Evolutionary conservation across 2,888 invertebrate genomes (phyloP), one percentile per base, ranked within the genome.

Genomic region (Mesorhabditis sp.): DNA sequence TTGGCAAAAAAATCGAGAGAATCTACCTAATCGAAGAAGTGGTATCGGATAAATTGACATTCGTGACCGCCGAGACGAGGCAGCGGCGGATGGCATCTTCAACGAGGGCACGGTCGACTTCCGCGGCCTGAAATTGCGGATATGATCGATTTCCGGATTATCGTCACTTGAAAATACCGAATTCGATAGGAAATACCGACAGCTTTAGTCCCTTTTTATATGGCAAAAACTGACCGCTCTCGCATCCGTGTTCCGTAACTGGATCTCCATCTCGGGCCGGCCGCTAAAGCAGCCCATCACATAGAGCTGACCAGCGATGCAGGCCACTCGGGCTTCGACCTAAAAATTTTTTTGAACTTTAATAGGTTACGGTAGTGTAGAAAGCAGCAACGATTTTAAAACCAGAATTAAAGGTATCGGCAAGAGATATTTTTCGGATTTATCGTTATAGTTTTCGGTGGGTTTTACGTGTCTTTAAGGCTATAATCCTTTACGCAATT

Each of bases 61-160:
- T 85, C 5, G 84, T 80, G 62, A 85, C 85, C 5, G 84, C 83
- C 28, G 83, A 82, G 50, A 82, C 67, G 43, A 85, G 69, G 75
- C 86, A 87, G 78, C 80, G 84, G 80, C 79, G 86, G 81, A 76
- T 86, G 79, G 77, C 85, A 74, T 82, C 87, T 81, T 75, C 87
- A 77, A 73, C 86, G 64, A 78, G 70, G 4, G 73, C 72, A 15
- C 74, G 73, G 28, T 76, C 75, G 6, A 78, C 74, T 70, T 74
- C 72, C 4, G 71, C 68, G 43, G 74, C 74, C 73, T 73, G 50
- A 68, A 73, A 44, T 7, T 43, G 44, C 58, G 28, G 28, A 28
- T 28, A 28, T 1, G 28, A 28, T 28, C 28, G 28, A 2, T 28
- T 28, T 28, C 28, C 1, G 28, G 28, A 28, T 28, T 28, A 1